Conservation (phyloP, 2,888 invertebrate species). For the Tridacna crocea region DNA sequence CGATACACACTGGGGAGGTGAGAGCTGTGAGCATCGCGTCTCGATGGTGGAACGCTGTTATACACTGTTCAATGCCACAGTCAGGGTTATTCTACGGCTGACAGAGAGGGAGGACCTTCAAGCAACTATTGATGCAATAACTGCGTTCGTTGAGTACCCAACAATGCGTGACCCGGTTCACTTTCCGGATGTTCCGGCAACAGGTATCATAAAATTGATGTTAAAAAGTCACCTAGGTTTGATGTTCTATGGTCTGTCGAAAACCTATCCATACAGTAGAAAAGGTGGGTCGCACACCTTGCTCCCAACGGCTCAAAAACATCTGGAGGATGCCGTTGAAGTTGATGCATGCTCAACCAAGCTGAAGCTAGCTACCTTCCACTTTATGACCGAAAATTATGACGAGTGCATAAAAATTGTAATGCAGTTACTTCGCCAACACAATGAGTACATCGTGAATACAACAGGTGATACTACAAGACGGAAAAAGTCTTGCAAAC, state of each 20-base stretch:
- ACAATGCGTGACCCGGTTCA: constrained; percentile 56
- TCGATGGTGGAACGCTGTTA: constrained; percentile 57
- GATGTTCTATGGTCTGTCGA: constrained; percentile 47
- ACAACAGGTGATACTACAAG: constrained; percentile 59
- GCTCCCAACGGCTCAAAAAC: constrained; percentile 41
- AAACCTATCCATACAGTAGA: constrained; percentile 54
- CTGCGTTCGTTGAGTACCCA: constrained; percentile 56
- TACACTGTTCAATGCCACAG: constrained; percentile 54
- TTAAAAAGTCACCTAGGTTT: constrained; percentile 57
- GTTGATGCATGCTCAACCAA: constrained; percentile 55
- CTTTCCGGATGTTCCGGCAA: constrained; percentile 55
- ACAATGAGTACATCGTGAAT: constrained; percentile 60
- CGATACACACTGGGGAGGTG: constrained; percentile 59
- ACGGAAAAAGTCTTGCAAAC: constrained; percentile 54
- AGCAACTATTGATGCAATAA: constrained; percentile 54
- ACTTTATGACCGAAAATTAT: constrained; percentile 56
- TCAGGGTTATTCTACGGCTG: constrained; percentile 53
- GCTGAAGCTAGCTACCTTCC: constrained; percentile 58
- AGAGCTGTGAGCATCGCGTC: constrained; percentile 49
- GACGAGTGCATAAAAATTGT: constrained; percentile 57
- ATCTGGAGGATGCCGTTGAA: constrained; percentile 49
- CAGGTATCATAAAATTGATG: constrained; percentile 48
- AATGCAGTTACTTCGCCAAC: constrained; percentile 57
- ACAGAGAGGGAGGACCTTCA: constrained; percentile 57
- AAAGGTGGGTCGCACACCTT: constrained; percentile 44